Conservation (phyloP, 1,140 invertebrate genomes). For the Varroa destructor region DNA sequence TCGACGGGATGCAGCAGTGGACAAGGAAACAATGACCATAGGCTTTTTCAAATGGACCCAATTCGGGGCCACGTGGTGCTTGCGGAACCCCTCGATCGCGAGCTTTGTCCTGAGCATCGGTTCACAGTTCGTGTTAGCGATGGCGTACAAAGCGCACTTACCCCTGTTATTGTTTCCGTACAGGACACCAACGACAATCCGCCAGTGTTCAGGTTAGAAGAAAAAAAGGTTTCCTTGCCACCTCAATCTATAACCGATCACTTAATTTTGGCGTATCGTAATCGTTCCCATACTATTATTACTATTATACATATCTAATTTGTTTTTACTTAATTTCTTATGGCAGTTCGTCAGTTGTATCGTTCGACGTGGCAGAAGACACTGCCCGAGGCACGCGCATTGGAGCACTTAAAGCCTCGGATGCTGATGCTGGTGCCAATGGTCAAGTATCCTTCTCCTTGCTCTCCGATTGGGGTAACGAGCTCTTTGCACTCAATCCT, state of each 20-base stretch:
- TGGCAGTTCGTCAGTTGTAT: slow-evolving; percentile 51
- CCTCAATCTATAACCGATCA: neutral
- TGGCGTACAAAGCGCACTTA: slow-evolving; percentile 73
- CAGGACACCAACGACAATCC: slow-evolving; percentile 85
- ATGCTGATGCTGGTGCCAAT: slow-evolving; percentile 69
- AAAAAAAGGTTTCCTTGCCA: neutral
- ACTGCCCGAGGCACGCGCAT: slow-evolving; percentile 60
- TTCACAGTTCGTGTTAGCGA: slow-evolving; percentile 71
- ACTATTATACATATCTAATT: slow-evolving; percentile 25
- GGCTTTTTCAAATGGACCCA: slow-evolving; percentile 66
- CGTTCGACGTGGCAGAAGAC: slow-evolving; percentile 76
- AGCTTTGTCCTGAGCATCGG: slow-evolving; percentile 76
- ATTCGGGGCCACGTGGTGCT: slow-evolving; percentile 80
- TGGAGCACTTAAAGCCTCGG: slow-evolving; percentile 63
- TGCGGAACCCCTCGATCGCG: slow-evolving; percentile 62
- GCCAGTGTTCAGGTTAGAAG: slow-evolving; percentile 52
- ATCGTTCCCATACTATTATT: slow-evolving; percentile 30
- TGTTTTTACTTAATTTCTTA: slow-evolving; percentile 43
- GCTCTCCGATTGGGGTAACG: slow-evolving; percentile 82
- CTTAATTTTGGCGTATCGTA: neutral
- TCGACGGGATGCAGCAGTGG: too few species aligned
- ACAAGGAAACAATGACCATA: too few species aligned
- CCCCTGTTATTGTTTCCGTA: slow-evolving; percentile 73
- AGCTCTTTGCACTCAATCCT: slow-evolving; percentile 79
- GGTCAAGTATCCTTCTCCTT: slow-evolving; percentile 73